Base-by-base conservation (phyloP, 2,888 invertebrate species). In the Caenorhabditis virilis region DNA sequence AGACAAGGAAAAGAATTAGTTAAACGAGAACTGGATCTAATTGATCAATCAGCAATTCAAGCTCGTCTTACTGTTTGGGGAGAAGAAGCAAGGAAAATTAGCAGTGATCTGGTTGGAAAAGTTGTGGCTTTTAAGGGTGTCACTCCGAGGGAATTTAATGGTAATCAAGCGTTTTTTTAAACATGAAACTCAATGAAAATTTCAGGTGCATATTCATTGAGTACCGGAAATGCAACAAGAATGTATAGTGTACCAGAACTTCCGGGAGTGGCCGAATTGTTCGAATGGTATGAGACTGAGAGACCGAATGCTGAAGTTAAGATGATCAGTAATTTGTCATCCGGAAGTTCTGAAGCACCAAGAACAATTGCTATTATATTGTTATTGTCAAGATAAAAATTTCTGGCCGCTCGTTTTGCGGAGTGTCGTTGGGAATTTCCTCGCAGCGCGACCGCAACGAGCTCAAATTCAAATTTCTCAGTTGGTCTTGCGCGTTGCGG, bases 11-110 rank as follows among this genome's bases (percentile, higher is more conserved):
- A 66, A 18, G 52, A 55, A 15, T 52, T 95, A 51, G 90, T 89
- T 77, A 98, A 98, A 83, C 88, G 93, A 54, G 95, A 97, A 71
- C 78, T 97, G 4, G 88, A 88, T 2, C 83, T 98, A 4, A 90
- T 97, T 0, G 98, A 98, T 85, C 88, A 89, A 63, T 89, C 91
- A 16, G 89, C 89, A 54, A 88, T 89, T 36, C 89, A 90, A 62
- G 89, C 92, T 22, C 85, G 85, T n/a, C 83, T 95, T 3, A 94
- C 95, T 0, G 84, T 98, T 0, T 98, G 98, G 98, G 93, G 92
- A 2, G 87, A 86, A 30, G 74, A 91, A 82, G 88, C 57, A 9
- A 53, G 39, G 22, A 60, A 56, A 5, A 95, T 95, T 83, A 89
- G 91, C 78, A 90, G 47, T 13, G 50, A 65, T 9, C 57, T 51